Evolutionary conservation across 2,888 invertebrate genomes (phyloP), one percentile per base, ranked within the genome.

Genomic region (Erannis defoliaria): DNA sequence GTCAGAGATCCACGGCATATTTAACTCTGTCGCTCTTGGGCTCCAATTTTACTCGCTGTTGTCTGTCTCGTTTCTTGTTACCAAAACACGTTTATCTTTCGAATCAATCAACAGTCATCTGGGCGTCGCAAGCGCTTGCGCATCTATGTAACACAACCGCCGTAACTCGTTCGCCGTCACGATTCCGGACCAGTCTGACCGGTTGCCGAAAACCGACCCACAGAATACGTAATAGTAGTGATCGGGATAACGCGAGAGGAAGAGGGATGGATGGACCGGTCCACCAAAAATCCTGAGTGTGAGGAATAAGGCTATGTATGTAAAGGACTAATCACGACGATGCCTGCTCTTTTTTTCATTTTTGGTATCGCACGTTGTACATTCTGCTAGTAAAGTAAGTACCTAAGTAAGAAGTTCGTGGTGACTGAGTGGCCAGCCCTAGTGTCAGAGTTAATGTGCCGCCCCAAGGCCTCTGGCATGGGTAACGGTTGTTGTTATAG

Each of bases 161-260:
- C 45, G 16, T 2, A 31, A 29, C 43, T 26, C 14, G 26, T 16
- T 14, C 14, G 43, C 43, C 43, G 16, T 45, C 43, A 45, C 43
- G 43, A 45, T 0, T 26, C 31, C 12, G 31, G 49, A 66, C 68
- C 56, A 0, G 68, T 58, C 38, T 0, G 51, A 70, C 69, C 71
- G 71, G 71, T 72, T 63, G 31, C 42, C 51, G 64, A 62, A 59
- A 68, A 68, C 12, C 16, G 4, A 10, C 10, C 23, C 43, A 26
- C 14, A 26, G 43, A 26, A 14, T 16, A 26, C 9, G 9, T 14
- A 14, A 14, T 9, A 23, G 42, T 21, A 3, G 0, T 3, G 64
- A 59, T 66, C 60, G 64, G 37, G 65, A 43, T 50, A 61, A 59
- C 62, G 43, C 8, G 64, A 62, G 66, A 63, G 26, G 5, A 62